Evolutionary conservation across 2,113 vertebrate genomes (phyloP).

Genomic region (Shinisaurus crocodilurus): DNA sequence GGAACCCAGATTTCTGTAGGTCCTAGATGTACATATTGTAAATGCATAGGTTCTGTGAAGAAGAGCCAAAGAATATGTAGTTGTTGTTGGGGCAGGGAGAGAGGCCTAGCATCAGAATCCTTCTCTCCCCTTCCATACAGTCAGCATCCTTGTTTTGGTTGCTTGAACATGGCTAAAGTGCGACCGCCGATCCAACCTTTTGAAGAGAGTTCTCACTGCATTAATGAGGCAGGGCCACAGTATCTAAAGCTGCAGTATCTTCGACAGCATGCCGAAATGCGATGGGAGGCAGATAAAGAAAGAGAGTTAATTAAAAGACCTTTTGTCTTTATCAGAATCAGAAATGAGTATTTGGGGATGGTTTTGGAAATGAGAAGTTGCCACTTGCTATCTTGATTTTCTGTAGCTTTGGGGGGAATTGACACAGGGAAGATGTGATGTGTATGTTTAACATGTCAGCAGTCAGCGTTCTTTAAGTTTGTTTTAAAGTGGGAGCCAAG

Average conservation of each 20-base stretch:
- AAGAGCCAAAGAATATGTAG: neutral
- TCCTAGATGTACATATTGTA: neutral
- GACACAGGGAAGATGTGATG: neutral
- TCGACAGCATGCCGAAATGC: neutral
- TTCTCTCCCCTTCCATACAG: neutral
- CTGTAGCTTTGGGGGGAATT: neutral
- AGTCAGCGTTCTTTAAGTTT: neutral
- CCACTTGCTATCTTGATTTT: slow-evolving; percentile 28
- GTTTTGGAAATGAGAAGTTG: slow-evolving; percentile 40
- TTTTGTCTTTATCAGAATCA: slow-evolving; percentile 45
- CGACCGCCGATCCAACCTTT: neutral
- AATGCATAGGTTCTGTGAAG: neutral
- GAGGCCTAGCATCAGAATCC: neutral
- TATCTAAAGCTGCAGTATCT: slow-evolving; percentile 22
- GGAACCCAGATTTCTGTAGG: too few relatives aligned
- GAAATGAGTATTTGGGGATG: slow-evolving; percentile 25
- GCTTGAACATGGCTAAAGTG: neutral
- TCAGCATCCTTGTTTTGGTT: neutral
- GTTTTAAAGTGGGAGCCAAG: neutral
- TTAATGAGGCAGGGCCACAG: slow-evolving; percentile 10
- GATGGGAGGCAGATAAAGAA: slow-evolving; percentile 40
- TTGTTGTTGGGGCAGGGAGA: neutral
- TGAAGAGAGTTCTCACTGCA: neutral
- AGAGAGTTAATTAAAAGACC: slow-evolving; percentile 40
- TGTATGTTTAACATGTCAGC: neutral